These are phyloP conservation scores for Poecilia gillii DNA, from an alignment of 2,797 vertebrate genomes.

Conservation along the genomic window DNA sequence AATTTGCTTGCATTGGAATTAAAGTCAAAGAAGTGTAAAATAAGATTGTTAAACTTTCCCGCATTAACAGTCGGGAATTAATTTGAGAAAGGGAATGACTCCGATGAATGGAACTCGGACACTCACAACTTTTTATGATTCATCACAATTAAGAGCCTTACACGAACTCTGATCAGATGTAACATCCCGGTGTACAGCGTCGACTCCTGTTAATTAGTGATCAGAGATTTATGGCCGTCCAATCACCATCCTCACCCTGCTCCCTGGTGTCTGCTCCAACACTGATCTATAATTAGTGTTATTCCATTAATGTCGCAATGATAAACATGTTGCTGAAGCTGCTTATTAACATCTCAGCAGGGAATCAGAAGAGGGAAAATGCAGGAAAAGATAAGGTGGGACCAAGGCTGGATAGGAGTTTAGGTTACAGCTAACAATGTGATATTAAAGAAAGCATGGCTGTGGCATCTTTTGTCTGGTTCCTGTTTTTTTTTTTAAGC, in stretches of 20 bases:
- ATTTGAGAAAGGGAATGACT: conserved; percentile 41
- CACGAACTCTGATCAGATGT: neutral
- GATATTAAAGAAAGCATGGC: neutral
- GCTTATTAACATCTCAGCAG: conserved; percentile 24
- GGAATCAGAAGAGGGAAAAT: conserved; percentile 7
- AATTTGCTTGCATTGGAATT: neutral
- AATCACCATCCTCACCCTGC: conserved; percentile 6
- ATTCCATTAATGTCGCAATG: conserved; percentile 32
- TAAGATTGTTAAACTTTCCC: conserved; percentile 10
- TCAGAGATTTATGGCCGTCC: conserved; percentile 29
- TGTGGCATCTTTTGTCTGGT: neutral
- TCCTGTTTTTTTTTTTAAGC: conserved; percentile 6
- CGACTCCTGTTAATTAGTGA: conserved; percentile 26
- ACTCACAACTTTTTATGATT: conserved; percentile 4
- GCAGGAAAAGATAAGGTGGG: conserved; percentile 7
- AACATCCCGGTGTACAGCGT: neutral
- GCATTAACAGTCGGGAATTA: conserved; percentile 10
- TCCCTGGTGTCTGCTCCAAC: conserved; percentile 15
- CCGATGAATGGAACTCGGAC: conserved; percentile 15
- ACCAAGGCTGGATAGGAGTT: conserved; percentile 2
- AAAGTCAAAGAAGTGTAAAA: neutral
- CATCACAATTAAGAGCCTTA: conserved; percentile 9
- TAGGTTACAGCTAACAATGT: conserved; percentile 2
- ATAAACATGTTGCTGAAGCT: conserved; percentile 27
- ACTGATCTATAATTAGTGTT: conserved; percentile 34